These are phyloP conservation scores for Drosophila colorata DNA, from an alignment of 2,888 invertebrate genomes.

Conservation along the genomic window DNA sequence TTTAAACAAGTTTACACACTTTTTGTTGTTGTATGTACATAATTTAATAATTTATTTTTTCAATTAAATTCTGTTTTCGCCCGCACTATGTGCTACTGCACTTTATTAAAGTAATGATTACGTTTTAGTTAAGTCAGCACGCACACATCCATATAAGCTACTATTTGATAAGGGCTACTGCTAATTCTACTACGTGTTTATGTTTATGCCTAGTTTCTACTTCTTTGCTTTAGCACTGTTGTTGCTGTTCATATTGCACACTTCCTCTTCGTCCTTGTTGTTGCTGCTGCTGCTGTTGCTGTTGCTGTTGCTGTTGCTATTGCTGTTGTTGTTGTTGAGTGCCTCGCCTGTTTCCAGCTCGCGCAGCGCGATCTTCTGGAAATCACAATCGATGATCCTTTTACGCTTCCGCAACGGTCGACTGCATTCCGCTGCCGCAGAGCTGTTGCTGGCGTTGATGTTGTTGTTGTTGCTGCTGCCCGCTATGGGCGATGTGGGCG, in stretches of 20 bases:
- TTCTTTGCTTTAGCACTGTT: constrained; percentile 72
- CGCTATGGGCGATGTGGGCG: constrained; percentile 31
- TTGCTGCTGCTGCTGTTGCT: constrained; percentile 4
- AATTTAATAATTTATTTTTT: constrained; percentile 57
- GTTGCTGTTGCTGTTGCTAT: constrained; percentile 13
- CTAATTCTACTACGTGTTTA: constrained; percentile 35
- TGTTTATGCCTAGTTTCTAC: constrained; percentile 42
- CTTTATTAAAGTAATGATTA: constrained; percentile 19
- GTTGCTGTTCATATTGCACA: constrained; percentile 59
- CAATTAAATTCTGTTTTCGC: constrained; percentile 27
- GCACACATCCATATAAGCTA: constrained; percentile 25
- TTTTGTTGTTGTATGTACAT: constrained; percentile 24
- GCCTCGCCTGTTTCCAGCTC: constrained; percentile 54
- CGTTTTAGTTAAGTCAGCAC: constrained; percentile 52
- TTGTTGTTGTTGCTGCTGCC: constrained; percentile 70
- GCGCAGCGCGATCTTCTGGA: constrained; percentile 79
- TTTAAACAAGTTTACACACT: neutral
- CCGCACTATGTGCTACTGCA: constrained; percentile 48
- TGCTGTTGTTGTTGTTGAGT: constrained; percentile 27
- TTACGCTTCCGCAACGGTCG: constrained; percentile 88
- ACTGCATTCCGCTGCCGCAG: constrained; percentile 86
- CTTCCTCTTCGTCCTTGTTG: constrained; percentile 37
- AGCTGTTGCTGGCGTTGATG: constrained; percentile 76
- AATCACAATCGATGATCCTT: constrained; percentile 87
- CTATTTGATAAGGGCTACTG: constrained; percentile 23